phyloP scores from a whole-genome alignment of 2,888 invertebrate species.

The Hydriomena furcata region DNA sequence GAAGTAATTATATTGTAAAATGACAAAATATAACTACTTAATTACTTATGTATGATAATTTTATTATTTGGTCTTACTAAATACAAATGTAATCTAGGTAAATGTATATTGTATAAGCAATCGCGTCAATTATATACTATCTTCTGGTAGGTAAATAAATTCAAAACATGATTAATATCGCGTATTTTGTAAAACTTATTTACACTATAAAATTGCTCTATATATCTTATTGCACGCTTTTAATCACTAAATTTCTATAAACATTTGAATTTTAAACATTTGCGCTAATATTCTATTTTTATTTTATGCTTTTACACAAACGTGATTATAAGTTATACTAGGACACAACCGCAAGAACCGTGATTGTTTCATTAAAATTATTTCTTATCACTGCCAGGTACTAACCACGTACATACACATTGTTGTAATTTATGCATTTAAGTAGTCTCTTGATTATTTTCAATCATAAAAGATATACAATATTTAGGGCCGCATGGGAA shows the following conservation, averaged over 20 bases:
- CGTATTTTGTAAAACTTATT: background rate
- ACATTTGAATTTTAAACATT: background rate
- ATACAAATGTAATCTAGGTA: too few relatives aligned
- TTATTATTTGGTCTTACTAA: too few relatives aligned
- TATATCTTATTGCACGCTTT: background rate
- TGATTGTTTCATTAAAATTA: conserved; percentile 40
- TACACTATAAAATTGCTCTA: background rate
- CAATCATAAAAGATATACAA: conserved; percentile 4
- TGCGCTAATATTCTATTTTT: conserved; percentile 1
- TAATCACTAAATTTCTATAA: background rate
- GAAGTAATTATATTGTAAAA: too few relatives aligned
- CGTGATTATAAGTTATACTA: conserved; percentile 25
- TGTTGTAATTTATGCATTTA: too few relatives aligned
- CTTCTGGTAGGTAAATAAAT: background rate
- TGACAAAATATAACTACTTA: too few relatives aligned
- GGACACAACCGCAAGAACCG: conserved; percentile 54
- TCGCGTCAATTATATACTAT: too few relatives aligned
- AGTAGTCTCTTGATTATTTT: too few relatives aligned
- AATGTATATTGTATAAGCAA: too few relatives aligned
- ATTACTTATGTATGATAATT: too few relatives aligned
- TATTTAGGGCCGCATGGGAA: too few relatives aligned
- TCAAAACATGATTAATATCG: background rate
- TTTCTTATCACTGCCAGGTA: conserved; percentile 9
- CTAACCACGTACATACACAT: conserved; percentile 1
- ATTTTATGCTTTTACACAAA: conserved; percentile 13